Percentiles rank a stretch among this genome's conserved stretches.
These are phyloP conservation scores for Thripadectes ignobilis DNA, from an alignment of 2,797 vertebrate genomes.

Conservation along the genomic window DNA sequence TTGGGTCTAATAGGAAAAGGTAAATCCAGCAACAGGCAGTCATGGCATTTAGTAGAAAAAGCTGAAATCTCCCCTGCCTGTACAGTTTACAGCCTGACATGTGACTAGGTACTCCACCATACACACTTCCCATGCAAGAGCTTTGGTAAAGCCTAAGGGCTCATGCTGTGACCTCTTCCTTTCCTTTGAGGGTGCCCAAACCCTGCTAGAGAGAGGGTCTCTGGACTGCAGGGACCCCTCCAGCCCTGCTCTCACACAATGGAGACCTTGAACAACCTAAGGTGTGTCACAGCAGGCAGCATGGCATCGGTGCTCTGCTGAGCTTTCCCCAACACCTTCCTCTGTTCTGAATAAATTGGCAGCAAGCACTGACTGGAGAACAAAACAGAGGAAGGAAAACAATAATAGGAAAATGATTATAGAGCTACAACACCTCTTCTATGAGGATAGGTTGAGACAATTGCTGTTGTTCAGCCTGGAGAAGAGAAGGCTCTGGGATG, in stretches of 20 bases:
- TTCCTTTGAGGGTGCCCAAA: background rate
- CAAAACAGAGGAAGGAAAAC: background rate
- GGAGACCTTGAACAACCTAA: background rate
- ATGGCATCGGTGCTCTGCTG: accelerated
- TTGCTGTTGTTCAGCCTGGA: background rate
- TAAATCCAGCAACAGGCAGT: background rate
- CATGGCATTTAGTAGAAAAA: background rate
- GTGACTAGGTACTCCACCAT: background rate
- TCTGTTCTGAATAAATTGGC: background rate
- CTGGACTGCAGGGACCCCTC: background rate
- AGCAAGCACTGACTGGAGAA: background rate
- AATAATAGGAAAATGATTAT: background rate
- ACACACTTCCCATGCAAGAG: background rate
- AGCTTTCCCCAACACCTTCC: background rate
- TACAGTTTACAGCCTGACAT: background rate
- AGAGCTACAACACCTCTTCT: background rate
- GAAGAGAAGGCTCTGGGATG: background rate
- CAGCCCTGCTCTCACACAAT: background rate
- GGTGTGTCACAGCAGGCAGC: background rate
- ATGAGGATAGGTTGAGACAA: background rate
- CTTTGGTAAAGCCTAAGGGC: background rate
- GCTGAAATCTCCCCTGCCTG: background rate
- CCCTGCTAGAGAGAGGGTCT: background rate
- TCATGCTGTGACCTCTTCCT: background rate
- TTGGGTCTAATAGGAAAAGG: background rate